Evolutionary conservation across 2,797 vertebrate species (phyloP).

Genomic region (Sebastes kiyomatsui): DNA sequence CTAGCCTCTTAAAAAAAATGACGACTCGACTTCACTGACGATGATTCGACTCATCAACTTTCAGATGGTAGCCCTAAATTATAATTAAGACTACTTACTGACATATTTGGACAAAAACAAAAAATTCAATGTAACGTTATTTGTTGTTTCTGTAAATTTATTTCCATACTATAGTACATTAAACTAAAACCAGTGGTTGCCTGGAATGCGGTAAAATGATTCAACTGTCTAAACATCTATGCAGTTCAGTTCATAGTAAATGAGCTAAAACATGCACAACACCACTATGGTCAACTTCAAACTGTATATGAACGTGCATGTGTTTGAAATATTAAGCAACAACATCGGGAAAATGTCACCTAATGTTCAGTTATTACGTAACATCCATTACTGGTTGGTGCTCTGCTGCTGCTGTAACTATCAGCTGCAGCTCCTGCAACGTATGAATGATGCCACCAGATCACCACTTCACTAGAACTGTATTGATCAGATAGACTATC

Average conservation of each 20-base stretch:
- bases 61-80: background rate
- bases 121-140: no score
- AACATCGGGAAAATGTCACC: background rate
- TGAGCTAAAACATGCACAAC: background rate
- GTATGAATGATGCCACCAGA: constrained; percentile 39
- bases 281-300: background rate
- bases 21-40: no score
- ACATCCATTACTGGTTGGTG: background rate
- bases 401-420: background rate
- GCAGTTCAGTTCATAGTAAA: background rate
- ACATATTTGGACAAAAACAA: background rate
- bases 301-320: background rate
- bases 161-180: background rate
- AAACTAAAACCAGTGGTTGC: background rate
- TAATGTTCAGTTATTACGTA: background rate
- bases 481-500: constrained; percentile 50
- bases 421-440: constrained; percentile 1
- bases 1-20: no score
- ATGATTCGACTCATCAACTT: no score
- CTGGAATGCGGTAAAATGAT: background rate
- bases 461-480: constrained; percentile 18
- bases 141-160: background rate
- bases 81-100: background rate
- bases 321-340: background rate
- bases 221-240: background rate